These are phyloP conservation scores for Petrolisthes cinctipes DNA, from an alignment of 2,888 invertebrate genomes.

Conservation along the genomic window DNA sequence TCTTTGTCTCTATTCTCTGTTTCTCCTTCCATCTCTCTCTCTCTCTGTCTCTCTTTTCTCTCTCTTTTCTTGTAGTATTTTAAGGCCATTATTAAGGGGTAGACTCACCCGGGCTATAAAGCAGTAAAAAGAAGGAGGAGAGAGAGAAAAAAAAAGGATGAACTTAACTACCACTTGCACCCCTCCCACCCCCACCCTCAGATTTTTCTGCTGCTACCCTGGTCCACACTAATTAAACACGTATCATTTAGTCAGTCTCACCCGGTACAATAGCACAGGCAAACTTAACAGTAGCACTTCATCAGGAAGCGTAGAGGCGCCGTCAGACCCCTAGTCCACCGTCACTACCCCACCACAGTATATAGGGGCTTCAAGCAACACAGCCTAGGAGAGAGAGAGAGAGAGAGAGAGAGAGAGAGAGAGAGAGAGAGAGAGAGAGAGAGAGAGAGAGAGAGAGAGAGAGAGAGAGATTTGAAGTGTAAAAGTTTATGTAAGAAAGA, in stretches of 20 bases:
- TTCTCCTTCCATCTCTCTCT: background rate
- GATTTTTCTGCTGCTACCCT: constrained; percentile 5
- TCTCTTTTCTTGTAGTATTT: background rate
- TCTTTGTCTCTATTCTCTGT: background rate
- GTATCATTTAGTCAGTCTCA: constrained; percentile 35
- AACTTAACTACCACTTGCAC: background rate
- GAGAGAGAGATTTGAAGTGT: background rate
- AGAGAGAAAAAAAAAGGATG: background rate
- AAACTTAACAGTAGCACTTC: constrained; percentile 6
- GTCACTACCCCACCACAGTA: too few relatives aligned
- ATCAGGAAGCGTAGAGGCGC: background rate
- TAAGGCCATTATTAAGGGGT: background rate
- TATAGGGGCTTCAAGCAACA: too few relatives aligned
- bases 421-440: constrained; percentile 1
- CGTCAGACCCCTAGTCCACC: background rate
- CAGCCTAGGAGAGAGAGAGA: background rate
- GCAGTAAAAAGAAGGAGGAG: background rate
- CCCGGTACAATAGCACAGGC: constrained; percentile 19
- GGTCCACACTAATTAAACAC: constrained; percentile 33
- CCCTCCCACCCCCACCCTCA: background rate
- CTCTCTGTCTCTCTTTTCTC: background rate
- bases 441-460: background rate
- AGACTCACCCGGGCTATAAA: constrained; percentile 9
- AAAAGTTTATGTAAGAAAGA: background rate
- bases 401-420: constrained; percentile 7